Conservation (phyloP, 2,797 vertebrate species). For the Perodicticus potto region DNA sequence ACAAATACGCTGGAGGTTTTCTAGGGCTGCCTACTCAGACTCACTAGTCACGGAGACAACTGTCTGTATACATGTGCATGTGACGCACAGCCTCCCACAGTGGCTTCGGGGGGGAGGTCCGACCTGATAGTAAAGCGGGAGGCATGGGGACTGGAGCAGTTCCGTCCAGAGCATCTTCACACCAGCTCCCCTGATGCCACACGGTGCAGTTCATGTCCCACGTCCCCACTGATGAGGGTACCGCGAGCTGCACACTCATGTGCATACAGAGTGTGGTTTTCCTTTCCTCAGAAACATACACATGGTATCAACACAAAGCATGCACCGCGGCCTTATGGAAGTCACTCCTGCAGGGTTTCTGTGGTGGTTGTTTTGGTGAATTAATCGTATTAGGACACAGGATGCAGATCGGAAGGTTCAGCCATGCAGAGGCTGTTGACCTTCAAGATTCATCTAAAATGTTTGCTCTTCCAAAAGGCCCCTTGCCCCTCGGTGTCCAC, state of each 20-base stretch:
- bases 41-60: background rate
- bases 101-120: background rate
- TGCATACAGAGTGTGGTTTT: background rate
- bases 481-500: background rate
- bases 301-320: background rate
- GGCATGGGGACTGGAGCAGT: background rate
- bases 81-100: too few species aligned
- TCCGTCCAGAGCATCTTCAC: background rate
- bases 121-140: background rate
- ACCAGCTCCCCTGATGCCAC: background rate
- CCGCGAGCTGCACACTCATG: background rate
- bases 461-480: background rate
- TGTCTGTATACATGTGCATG: fast-evolving
- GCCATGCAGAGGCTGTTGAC: background rate
- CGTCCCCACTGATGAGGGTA: background rate
- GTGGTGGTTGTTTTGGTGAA: background rate
- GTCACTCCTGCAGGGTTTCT: background rate
- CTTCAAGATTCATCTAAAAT: background rate
- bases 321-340: background rate
- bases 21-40: background rate
- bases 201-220: background rate
- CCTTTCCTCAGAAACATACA: slow-evolving; percentile 36
- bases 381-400: background rate
- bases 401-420: background rate
- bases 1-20: background rate